These are phyloP conservation scores for Oxystoma pomonae DNA, from an alignment of 2,888 invertebrate species.

Conservation along the genomic window DNA sequence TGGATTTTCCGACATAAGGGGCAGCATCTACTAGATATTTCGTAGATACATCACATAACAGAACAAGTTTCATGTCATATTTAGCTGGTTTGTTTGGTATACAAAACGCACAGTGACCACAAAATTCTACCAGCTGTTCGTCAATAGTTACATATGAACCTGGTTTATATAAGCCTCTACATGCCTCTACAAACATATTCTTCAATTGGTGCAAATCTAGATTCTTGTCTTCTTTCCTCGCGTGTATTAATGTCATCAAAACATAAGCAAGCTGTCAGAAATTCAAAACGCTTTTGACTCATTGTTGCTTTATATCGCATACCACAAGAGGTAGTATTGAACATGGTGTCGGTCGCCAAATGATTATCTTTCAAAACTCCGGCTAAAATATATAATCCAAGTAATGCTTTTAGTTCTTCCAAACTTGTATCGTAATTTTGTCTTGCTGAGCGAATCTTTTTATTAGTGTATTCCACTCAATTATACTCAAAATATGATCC, in stretches of 20 bases:
- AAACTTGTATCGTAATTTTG: background rate
- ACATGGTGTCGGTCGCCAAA: background rate
- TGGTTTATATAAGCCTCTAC: background rate
- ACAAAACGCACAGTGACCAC: conserved; percentile 4
- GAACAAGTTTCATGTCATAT: conserved; percentile 6
- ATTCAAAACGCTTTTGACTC: background rate
- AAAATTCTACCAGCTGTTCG: conserved; percentile 8
- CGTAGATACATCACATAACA: conserved; percentile 6
- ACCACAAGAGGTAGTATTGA: background rate
- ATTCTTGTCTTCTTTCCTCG: background rate
- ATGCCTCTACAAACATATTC: background rate
- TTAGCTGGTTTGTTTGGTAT: conserved; percentile 10
- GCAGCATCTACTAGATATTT: conserved; percentile 5
- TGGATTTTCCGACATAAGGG: conserved; percentile 9
- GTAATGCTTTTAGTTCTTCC: background rate
- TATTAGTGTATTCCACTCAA: background rate
- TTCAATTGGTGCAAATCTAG: background rate
- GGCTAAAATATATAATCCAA: background rate
- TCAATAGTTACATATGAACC: conserved; percentile 7
- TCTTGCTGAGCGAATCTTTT: background rate
- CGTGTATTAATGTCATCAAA: background rate
- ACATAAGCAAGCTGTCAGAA: background rate
- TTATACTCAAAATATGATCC: background rate
- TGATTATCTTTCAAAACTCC: background rate
- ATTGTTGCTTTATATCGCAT: background rate